These are phyloP conservation scores for Lucilia sericata DNA, from an alignment of 1,140 invertebrate genomes.

Conservation along the genomic window DNA sequence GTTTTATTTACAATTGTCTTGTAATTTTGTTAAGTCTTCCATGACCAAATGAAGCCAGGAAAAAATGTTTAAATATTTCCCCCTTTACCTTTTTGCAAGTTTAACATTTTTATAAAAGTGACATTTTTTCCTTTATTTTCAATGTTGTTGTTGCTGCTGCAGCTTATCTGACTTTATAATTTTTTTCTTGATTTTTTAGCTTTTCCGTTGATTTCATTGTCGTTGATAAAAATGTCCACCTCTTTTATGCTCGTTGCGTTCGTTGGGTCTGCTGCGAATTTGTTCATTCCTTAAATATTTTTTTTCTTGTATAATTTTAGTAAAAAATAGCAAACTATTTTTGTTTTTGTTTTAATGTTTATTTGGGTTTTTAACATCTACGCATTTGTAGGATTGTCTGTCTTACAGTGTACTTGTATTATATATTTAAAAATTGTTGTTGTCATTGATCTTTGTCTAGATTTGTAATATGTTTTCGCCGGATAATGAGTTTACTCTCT, in stretches of 20 bases:
- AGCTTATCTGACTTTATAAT: constrained; percentile 21
- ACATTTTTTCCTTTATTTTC: not conserved
- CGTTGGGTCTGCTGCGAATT: not conserved
- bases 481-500: not conserved
- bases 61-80: not conserved
- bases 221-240: constrained; percentile 26
- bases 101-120: not conserved
- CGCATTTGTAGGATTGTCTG: not conserved
- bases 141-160: not conserved
- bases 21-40: constrained; percentile 1
- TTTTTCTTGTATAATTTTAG: not conserved
- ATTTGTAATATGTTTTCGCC: not conserved
- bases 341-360: not conserved
- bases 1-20: not conserved
- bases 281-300: not conserved
- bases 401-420: not conserved
- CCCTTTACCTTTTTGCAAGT: not conserved
- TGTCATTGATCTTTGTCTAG: not conserved
- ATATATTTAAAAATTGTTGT: not conserved
- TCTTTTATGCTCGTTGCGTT: not conserved
- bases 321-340: not conserved
- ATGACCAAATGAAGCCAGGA: not conserved
- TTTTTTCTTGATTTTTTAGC: not conserved
- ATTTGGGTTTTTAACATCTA: not conserved
- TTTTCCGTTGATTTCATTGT: not conserved